These are phyloP conservation scores for Bubalus kerabau DNA, from an alignment of 2,113 vertebrate genomes.

Conservation along the genomic window DNA sequence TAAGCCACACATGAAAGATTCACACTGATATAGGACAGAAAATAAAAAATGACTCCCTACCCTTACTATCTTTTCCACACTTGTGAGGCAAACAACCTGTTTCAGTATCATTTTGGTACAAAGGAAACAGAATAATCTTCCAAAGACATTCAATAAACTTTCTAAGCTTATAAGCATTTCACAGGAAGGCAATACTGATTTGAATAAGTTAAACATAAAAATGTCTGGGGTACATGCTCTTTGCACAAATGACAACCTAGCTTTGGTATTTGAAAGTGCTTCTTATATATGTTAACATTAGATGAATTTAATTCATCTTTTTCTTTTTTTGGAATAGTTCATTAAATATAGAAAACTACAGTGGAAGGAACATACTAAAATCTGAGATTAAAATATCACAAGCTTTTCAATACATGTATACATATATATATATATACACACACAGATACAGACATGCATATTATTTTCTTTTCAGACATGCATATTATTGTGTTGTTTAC, in stretches of 20 bases:
- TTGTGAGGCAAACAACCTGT: not conserved
- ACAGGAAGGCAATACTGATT: slow-evolving; percentile 13
- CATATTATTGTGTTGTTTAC: not conserved
- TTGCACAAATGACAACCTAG: not conserved
- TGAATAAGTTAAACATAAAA: not conserved
- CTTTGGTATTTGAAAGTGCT: not conserved
- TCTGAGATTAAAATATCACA: not conserved
- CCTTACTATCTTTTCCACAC: not conserved
- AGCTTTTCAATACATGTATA: not conserved
- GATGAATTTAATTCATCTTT: not conserved
- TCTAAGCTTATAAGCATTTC: slow-evolving; percentile 8
- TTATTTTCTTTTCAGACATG: not conserved
- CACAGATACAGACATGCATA: not conserved
- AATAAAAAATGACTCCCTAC: not conserved
- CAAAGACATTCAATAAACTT: not conserved
- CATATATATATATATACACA: not conserved
- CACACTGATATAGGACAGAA: not conserved
- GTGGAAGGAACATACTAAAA: slow-evolving; percentile 19
- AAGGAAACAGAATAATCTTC: slow-evolving; percentile 27
- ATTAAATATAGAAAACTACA: not conserved
- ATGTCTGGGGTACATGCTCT: not conserved
- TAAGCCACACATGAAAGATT: not conserved
- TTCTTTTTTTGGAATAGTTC: not conserved
- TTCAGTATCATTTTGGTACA: not conserved
- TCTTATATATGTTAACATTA: not conserved